phyloP scores from a whole-genome alignment of 2,113 vertebrate species.

The Lepisosteus osseus region DNA sequence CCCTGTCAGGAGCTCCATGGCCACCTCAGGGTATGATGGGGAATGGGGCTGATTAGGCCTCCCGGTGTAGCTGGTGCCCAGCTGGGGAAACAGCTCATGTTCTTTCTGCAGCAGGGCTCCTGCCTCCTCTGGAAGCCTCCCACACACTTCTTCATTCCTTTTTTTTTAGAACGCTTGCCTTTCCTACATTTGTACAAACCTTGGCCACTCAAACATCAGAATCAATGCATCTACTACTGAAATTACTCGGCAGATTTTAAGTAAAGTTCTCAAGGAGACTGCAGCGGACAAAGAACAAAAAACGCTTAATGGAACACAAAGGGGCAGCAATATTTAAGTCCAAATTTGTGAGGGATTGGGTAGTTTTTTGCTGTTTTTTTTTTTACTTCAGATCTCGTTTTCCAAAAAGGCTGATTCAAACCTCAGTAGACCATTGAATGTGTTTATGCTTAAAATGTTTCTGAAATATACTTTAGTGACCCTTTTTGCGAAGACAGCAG shows the following conservation, averaged over 20 bases:
- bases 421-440: slow-evolving; percentile 43
- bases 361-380: slow-evolving; percentile 32
- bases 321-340: slow-evolving; percentile 63
- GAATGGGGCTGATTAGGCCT: background rate
- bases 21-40: background rate
- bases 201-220: slow-evolving; percentile 58
- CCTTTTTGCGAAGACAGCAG: slow-evolving; percentile 23
- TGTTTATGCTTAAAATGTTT: slow-evolving; percentile 28
- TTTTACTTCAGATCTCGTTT: slow-evolving; percentile 54
- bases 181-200: slow-evolving; percentile 55
- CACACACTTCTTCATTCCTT: background rate
- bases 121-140: background rate
- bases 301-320: slow-evolving; percentile 69
- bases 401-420: slow-evolving; percentile 47
- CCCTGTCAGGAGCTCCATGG: background rate
- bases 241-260: slow-evolving; percentile 74
- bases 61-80: no score
- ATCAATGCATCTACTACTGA: slow-evolving; percentile 60
- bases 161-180: slow-evolving; percentile 13
- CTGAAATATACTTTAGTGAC: slow-evolving; percentile 24
- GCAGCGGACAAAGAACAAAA: slow-evolving; percentile 70
- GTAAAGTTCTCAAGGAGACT: slow-evolving; percentile 73
- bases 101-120: background rate
- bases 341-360: slow-evolving; percentile 62
- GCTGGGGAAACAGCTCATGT: background rate